Evolutionary conservation across 2,888 invertebrate genomes (phyloP).

Genomic region (Melanargia galathea): DNA sequence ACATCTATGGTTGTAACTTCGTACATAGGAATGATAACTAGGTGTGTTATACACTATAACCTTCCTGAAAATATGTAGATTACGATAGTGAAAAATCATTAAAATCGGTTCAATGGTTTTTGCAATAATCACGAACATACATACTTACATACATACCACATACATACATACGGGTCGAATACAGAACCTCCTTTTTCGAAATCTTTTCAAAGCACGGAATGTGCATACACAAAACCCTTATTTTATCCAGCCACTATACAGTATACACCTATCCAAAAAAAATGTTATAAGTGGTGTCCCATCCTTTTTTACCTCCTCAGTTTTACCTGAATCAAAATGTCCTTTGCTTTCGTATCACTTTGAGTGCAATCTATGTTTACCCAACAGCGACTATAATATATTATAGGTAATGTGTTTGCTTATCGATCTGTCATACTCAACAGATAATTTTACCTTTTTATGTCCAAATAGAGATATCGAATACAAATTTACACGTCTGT

Average conservation of each 20-base stretch:
- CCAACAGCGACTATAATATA: slow-evolving; percentile 27
- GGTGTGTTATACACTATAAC: too few relatives aligned
- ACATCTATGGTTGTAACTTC: too few relatives aligned
- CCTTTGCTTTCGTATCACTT: slow-evolving; percentile 25
- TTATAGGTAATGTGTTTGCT: slow-evolving; percentile 14
- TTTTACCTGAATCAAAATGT: slow-evolving; percentile 15
- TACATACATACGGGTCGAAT: too few relatives aligned
- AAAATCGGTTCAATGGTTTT: too few relatives aligned
- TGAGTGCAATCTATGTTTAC: slow-evolving; percentile 17
- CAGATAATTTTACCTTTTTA: slow-evolving; percentile 29
- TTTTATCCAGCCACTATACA: background rate
- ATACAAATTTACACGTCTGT: slow-evolving; percentile 27
- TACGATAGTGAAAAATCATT: too few relatives aligned
- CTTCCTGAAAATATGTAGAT: too few relatives aligned
- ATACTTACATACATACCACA: too few relatives aligned
- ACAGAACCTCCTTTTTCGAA: too few relatives aligned
- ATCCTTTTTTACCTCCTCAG: background rate
- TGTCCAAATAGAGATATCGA: slow-evolving; percentile 31
- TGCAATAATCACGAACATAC: too few relatives aligned
- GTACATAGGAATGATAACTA: too few relatives aligned
- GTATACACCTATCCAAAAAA: background rate
- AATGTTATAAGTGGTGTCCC: background rate
- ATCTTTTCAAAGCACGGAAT: too few relatives aligned
- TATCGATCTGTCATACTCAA: slow-evolving; percentile 23
- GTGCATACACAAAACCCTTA: too few relatives aligned